Evolutionary conservation across 2,888 invertebrate species (phyloP).

Genomic region (Acrobasis consociella): DNA sequence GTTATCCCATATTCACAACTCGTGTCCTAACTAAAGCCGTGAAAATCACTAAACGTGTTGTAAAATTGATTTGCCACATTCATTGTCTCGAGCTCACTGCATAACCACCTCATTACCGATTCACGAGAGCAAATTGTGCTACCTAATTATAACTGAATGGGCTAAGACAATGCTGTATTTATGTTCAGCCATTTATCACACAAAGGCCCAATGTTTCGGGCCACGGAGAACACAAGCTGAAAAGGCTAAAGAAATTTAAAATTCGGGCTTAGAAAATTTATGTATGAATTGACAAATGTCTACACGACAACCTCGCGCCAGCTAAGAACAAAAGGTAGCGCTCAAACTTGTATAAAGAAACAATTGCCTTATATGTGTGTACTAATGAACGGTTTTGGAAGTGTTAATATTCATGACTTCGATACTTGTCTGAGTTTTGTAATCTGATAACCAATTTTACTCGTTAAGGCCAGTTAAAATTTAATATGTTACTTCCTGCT

Average conservation of each 20-base stretch:
- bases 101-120: constrained; percentile 73
- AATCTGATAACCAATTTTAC: constrained; percentile 21
- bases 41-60: constrained; percentile 57
- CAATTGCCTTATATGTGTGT: constrained; percentile 72
- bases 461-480: constrained; percentile 19
- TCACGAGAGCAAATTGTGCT: constrained; percentile 80
- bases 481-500: constrained; percentile 24
- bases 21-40: constrained; percentile 49
- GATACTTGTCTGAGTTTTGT: constrained; percentile 27
- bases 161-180: constrained; percentile 78
- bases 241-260: constrained; percentile 63
- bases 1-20: constrained; percentile 43
- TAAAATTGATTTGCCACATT: constrained; percentile 70
- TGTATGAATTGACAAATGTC: constrained; percentile 62
- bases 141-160: constrained; percentile 78
- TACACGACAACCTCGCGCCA: constrained; percentile 57
- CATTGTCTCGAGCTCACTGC: constrained; percentile 61
- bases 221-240: constrained; percentile 54
- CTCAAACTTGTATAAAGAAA: constrained; percentile 68
- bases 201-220: constrained; percentile 75
- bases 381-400: constrained; percentile 53
- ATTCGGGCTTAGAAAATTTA: constrained; percentile 72
- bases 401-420: constrained; percentile 49
- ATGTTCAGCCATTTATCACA: constrained; percentile 79
- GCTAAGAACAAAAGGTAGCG: constrained; percentile 59